Evolutionary conservation across 2,888 invertebrate species (phyloP).

Genomic region (Carabus problematicus): DNA sequence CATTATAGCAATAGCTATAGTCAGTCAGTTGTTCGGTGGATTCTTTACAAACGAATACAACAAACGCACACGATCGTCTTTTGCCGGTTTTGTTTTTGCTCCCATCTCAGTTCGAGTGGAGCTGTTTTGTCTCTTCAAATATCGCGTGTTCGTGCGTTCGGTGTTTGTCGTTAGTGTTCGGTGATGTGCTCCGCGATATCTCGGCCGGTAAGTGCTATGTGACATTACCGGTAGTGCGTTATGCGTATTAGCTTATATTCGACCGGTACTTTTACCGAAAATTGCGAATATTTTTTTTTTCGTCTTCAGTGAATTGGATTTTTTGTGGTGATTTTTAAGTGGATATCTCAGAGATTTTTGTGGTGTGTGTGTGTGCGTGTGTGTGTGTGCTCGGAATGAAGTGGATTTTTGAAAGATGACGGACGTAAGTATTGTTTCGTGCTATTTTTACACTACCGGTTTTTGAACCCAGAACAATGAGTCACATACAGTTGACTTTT

Average conservation of each 20-base stretch:
- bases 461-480: too few relatives aligned
- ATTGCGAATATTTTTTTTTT: neutral
- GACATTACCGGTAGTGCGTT: constrained; percentile 32
- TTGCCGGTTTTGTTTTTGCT: constrained; percentile 38
- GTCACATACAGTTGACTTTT: too few relatives aligned
- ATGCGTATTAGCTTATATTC: constrained; percentile 10
- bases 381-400: constrained; percentile 15
- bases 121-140: neutral
- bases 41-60: constrained; percentile 19
- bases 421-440: constrained; percentile 16
- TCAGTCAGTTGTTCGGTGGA: constrained; percentile 10
- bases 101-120: neutral
- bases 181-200: constrained; percentile 11
- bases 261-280: constrained; percentile 1
- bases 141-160: constrained; percentile 10
- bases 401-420: constrained; percentile 20
- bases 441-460: too few relatives aligned
- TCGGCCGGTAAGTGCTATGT: constrained; percentile 24
- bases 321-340: neutral
- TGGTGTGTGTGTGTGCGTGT: neutral
- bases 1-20: too few relatives aligned
- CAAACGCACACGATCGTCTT: constrained; percentile 36
- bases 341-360: neutral
- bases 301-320: neutral
- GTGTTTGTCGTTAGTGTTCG: constrained; percentile 19